These are phyloP conservation scores for Machaerirhynchus nigripectus DNA, from an alignment of 2,113 vertebrate genomes.

Conservation along the genomic window DNA sequence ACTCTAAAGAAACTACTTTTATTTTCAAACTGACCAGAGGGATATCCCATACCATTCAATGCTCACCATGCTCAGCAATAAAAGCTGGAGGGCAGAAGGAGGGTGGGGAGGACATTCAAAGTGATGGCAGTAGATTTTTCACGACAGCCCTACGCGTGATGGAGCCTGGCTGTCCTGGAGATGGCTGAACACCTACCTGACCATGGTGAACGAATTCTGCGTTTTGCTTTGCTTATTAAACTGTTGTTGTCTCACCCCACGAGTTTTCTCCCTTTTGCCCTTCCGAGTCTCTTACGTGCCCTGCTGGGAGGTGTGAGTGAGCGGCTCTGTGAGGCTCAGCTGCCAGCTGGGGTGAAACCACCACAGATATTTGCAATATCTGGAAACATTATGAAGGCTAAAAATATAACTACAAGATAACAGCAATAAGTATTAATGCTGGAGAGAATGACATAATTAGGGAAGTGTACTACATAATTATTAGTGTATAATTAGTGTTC, in stretches of 20 bases:
- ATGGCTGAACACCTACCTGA: background rate
- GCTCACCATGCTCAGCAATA: background rate
- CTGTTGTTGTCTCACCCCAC: background rate
- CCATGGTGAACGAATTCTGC: accelerated
- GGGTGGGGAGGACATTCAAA: accelerated
- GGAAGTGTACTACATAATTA: background rate
- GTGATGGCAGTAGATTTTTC: background rate
- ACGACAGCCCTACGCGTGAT: accelerated
- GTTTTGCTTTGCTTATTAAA: background rate
- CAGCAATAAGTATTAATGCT: background rate
- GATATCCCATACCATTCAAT: background rate
- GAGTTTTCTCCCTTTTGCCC: background rate
- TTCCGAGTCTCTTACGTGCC: background rate
- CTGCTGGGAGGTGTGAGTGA: accelerated
- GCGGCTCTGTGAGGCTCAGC: accelerated
- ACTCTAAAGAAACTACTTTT: background rate
- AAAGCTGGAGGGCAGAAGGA: background rate
- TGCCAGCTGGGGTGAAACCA: background rate
- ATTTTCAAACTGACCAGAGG: background rate
- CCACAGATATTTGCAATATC: background rate
- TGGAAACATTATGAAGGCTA: background rate
- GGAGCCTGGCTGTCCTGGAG: background rate
- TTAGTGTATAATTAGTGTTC: background rate
- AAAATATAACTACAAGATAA: background rate
- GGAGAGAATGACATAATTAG: background rate